Percentiles rank a stretch among this genome's conserved stretches.
Evolutionary conservation across 1,140 invertebrate genomes (phyloP).

Genomic region (Pemphigus obesinymphae): DNA sequence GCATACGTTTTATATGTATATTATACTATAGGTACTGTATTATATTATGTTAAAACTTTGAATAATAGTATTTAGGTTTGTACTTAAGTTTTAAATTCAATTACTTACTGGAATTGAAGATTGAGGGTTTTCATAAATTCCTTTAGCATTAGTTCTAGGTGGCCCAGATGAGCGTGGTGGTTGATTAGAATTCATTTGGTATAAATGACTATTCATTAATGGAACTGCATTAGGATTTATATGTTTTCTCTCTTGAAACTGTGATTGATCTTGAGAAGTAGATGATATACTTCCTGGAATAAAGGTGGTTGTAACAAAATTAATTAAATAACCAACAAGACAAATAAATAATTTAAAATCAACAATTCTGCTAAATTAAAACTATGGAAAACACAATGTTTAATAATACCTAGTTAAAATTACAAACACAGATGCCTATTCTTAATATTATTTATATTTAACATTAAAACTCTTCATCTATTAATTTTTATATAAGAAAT

Average conservation of each 20-base stretch:
- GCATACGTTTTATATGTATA: too few relatives aligned
- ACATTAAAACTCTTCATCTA: too few relatives aligned
- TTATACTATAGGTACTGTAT: too few relatives aligned
- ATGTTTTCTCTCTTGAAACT: neutral
- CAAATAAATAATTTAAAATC: neutral
- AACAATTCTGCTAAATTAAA: too few relatives aligned
- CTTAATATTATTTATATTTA: too few relatives aligned
- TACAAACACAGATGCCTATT: too few relatives aligned
- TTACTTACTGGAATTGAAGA: conserved; percentile 16
- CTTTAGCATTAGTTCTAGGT: conserved; percentile 20
- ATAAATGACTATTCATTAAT: conserved; percentile 10
- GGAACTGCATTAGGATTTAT: conserved; percentile 9
- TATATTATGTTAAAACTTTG: too few relatives aligned
- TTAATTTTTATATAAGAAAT: too few relatives aligned
- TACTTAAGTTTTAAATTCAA: neutral
- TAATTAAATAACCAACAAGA: neutral
- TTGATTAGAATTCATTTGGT: conserved; percentile 4
- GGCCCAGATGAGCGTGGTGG: conserved; percentile 1
- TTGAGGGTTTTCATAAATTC: conserved; percentile 3
- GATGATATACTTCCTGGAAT: conserved; percentile 4
- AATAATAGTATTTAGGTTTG: neutral
- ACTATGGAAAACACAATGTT: too few relatives aligned
- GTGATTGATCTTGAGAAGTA: neutral
- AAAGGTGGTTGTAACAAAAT: neutral
- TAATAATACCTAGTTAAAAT: too few relatives aligned